A percentile compares a stretch with the other conserved stretches of the same genome.
Conservation (phyloP, 2,797 vertebrate genomes). For the Pseudopleuronectes americanus region DNA sequence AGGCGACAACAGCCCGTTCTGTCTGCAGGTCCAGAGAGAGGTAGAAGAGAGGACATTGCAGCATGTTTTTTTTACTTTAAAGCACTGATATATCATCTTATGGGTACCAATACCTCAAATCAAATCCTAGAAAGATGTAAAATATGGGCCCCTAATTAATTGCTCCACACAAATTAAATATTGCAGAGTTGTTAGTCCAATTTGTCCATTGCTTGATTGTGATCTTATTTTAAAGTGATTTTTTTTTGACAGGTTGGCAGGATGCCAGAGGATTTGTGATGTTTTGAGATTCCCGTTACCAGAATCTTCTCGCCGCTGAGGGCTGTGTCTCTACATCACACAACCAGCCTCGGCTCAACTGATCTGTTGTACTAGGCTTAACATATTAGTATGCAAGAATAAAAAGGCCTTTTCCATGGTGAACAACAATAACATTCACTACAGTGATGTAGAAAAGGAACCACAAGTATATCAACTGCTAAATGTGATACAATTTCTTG, state of each 20-base stretch:
- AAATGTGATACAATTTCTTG: background rate
- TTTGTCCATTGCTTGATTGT: background rate
- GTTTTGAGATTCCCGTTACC: background rate
- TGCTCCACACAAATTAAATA: too few species aligned
- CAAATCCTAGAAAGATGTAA: too few species aligned
- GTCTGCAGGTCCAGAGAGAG: too few species aligned
- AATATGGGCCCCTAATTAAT: too few species aligned
- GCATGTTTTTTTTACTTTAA: too few species aligned
- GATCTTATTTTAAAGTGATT: background rate
- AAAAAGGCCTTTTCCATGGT: background rate
- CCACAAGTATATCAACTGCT: too few species aligned
- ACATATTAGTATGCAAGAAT: background rate
- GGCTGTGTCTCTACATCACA: background rate
- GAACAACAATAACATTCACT: background rate
- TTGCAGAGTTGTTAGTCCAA: too few species aligned
- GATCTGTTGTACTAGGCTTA: background rate
- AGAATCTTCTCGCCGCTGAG: background rate
- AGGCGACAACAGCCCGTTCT: too few species aligned
- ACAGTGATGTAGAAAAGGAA: too few species aligned
- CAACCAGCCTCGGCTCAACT: background rate
- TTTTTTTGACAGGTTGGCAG: conserved; percentile 37
- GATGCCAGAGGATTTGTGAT: conserved; percentile 37
- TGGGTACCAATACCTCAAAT: too few species aligned
- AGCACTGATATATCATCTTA: too few species aligned
- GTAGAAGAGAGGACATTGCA: too few species aligned